phyloP scores from a whole-genome alignment of 2,797 vertebrate genomes.

The Cheirogaleus major region DNA sequence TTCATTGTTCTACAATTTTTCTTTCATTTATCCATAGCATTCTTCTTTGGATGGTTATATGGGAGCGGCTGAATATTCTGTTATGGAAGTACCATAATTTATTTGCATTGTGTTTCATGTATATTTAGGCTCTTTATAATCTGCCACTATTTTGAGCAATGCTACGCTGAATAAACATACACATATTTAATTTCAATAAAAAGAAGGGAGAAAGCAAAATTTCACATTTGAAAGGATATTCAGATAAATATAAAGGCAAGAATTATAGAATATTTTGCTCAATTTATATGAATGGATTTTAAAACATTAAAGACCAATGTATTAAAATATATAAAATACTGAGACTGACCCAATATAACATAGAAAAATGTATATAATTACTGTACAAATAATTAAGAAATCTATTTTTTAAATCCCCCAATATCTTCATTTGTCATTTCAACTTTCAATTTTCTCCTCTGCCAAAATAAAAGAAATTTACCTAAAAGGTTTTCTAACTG shows the following conservation, averaged over 20 bases:
- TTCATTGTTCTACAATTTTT: background rate
- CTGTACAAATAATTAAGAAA: background rate
- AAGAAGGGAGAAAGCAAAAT: background rate
- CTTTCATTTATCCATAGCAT: background rate
- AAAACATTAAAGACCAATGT: background rate
- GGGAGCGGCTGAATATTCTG: background rate
- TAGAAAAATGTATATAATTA: background rate
- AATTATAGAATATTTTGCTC: background rate
- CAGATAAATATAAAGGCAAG: background rate
- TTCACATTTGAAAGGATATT: background rate
- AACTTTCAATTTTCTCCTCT: background rate
- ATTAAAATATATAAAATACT: background rate
- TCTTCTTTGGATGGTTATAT: background rate
- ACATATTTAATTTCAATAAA: background rate
- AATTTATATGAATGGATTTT: background rate
- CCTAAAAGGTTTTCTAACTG: background rate
- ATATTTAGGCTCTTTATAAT: background rate
- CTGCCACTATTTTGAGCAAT: background rate
- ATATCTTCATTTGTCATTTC: background rate
- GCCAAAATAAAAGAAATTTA: background rate
- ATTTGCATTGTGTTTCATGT: background rate
- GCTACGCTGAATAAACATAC: background rate
- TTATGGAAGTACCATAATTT: background rate
- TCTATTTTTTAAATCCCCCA: background rate
- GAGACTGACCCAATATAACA: background rate